These are phyloP conservation scores for Rhinichthys klamathensis DNA, from an alignment of 2,113 vertebrate genomes.

Conservation along the genomic window DNA sequence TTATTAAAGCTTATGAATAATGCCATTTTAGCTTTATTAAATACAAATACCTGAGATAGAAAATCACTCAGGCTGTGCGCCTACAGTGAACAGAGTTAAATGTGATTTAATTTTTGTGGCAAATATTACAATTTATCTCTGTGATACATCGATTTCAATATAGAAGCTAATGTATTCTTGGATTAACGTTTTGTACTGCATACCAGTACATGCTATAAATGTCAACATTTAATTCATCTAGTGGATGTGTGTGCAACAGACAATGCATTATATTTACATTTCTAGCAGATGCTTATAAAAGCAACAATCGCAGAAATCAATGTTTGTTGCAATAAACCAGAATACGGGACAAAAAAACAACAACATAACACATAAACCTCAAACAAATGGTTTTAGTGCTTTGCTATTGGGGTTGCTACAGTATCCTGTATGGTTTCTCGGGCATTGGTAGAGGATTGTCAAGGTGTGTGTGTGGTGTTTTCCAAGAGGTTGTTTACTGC, in stretches of 20 bases:
- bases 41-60: conserved; percentile 58
- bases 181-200: background rate
- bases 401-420: background rate
- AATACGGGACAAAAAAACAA: background rate
- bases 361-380: background rate
- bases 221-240: background rate
- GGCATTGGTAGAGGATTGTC: background rate
- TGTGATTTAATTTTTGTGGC: background rate
- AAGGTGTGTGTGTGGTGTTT: background rate
- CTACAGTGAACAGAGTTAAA: conserved; percentile 39
- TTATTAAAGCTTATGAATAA: conserved; percentile 57
- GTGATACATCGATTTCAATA: background rate
- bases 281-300: background rate
- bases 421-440: background rate
- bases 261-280: no score
- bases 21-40: conserved; percentile 55
- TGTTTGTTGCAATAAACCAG: background rate
- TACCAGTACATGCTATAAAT: background rate
- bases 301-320: background rate
- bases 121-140: background rate
- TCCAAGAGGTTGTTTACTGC: background rate
- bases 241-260: no score
- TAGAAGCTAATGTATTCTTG: background rate
- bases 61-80: conserved; percentile 61
- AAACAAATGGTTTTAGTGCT: background rate